A percentile compares a stretch with the other conserved stretches of the same genome.
Conservation (phyloP, 2,113 vertebrate species). For the Nothocercus nigrocapillus region DNA sequence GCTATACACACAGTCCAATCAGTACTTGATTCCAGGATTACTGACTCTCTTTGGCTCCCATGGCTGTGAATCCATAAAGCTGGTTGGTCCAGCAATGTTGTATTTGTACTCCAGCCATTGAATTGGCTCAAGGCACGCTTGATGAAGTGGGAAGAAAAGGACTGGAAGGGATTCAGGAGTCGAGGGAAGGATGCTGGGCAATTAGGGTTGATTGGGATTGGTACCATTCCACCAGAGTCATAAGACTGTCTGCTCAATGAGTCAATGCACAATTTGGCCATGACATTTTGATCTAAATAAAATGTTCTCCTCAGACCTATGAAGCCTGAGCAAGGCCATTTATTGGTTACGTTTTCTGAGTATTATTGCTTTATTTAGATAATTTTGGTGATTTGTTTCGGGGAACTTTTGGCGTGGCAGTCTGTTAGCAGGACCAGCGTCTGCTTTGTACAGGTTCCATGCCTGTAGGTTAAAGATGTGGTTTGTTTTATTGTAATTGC, state of each 20-base stretch:
- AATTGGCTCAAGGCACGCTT: neutral
- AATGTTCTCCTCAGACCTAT: neutral
- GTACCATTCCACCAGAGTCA: neutral
- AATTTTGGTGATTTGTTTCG: neutral
- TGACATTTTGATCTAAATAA: neutral
- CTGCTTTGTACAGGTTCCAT: neutral
- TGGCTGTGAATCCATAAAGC: neutral
- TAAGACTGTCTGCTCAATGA: neutral
- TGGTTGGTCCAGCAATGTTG: neutral
- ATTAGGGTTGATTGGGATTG: neutral
- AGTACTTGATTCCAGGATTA: slow-evolving; percentile 26
- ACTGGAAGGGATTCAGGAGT: neutral
- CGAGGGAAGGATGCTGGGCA: neutral
- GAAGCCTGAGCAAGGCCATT: neutral
- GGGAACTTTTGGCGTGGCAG: neutral
- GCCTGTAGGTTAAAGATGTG: neutral
- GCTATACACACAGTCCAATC: neutral
- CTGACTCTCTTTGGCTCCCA: neutral
- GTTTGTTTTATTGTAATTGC: neutral
- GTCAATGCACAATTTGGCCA: neutral
- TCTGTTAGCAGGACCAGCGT: neutral
- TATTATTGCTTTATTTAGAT: neutral
- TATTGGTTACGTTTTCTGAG: neutral
- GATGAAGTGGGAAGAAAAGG: neutral
- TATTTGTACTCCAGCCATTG: neutral